Evolutionary conservation across 2,113 vertebrate genomes (phyloP).

Genomic region (Buteo buteo): DNA sequence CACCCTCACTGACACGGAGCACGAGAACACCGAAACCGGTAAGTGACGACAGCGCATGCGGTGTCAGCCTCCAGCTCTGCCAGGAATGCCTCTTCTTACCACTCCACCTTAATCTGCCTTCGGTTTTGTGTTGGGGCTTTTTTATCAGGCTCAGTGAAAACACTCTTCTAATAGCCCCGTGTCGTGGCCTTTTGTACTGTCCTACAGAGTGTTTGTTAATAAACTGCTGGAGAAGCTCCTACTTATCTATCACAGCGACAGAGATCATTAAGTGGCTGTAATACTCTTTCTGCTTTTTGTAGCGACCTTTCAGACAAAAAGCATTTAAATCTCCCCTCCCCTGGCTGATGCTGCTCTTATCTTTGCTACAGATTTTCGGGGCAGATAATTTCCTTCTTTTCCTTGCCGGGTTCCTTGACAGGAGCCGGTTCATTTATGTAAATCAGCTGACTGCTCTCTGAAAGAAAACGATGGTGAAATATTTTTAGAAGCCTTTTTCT

Average conservation of each 20-base stretch:
- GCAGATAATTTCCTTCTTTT: slow-evolving; percentile 49
- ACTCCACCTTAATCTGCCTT: not conserved
- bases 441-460: slow-evolving; percentile 30
- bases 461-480: not conserved
- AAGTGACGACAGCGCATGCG: not conserved
- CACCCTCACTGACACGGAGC: slow-evolving; percentile 95
- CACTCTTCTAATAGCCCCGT: slow-evolving; percentile 2
- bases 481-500: slow-evolving; percentile 54
- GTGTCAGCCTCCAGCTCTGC: not conserved
- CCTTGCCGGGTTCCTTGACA: slow-evolving; percentile 25
- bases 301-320: slow-evolving; percentile 21
- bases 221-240: slow-evolving; percentile 22
- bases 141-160: slow-evolving; percentile 31
- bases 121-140: not conserved
- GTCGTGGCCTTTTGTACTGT: not conserved
- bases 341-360: not conserved
- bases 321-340: slow-evolving; percentile 45
- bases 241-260: slow-evolving; percentile 13
- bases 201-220: slow-evolving; percentile 8
- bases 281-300: not conserved
- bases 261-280: slow-evolving; percentile 12
- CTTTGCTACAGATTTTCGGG: slow-evolving; percentile 37
- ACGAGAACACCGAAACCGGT: slow-evolving; percentile 95
- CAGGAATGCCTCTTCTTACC: not conserved
- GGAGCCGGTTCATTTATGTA: slow-evolving; percentile 42